Conservation (phyloP, 2,888 invertebrate genomes). For the Bruchidius siliquastri region DNA sequence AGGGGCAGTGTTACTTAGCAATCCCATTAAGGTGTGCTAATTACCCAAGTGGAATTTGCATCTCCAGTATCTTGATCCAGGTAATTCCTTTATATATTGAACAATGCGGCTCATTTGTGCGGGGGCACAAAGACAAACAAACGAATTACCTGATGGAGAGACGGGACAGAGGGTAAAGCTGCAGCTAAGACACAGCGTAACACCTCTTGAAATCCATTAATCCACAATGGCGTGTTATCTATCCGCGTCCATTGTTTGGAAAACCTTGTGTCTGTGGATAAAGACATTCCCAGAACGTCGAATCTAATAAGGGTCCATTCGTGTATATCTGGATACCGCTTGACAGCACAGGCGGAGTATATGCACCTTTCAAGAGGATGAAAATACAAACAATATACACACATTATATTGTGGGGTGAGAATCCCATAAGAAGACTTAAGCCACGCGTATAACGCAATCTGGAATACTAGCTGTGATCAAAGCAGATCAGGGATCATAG, state of each 20-base stretch:
- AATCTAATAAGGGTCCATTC: not conserved
- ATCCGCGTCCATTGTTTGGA: not conserved
- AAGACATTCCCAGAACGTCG: not conserved
- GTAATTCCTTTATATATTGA: not conserved
- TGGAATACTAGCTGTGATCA: too few species aligned
- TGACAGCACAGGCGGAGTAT: not conserved
- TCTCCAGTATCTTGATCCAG: too few species aligned
- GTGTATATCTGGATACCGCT: not conserved
- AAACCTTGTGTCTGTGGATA: not conserved
- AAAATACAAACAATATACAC: too few species aligned
- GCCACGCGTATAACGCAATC: too few species aligned
- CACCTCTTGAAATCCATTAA: not conserved
- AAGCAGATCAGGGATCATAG: too few species aligned
- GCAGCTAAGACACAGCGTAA: not conserved
- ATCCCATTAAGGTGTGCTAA: too few species aligned
- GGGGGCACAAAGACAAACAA: not conserved
- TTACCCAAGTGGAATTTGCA: too few species aligned
- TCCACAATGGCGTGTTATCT: not conserved
- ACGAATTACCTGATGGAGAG: not conserved
- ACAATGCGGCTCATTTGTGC: not conserved
- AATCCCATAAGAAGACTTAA: too few species aligned
- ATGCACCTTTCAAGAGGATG: not conserved
- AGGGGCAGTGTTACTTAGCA: too few species aligned
- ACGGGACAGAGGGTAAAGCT: not conserved
- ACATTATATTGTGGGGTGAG: too few species aligned